Percentiles rank a stretch among this genome's conserved stretches.
phyloP scores from a whole-genome alignment of 2,113 vertebrate genomes.

The Chaenogobius annularis region DNA sequence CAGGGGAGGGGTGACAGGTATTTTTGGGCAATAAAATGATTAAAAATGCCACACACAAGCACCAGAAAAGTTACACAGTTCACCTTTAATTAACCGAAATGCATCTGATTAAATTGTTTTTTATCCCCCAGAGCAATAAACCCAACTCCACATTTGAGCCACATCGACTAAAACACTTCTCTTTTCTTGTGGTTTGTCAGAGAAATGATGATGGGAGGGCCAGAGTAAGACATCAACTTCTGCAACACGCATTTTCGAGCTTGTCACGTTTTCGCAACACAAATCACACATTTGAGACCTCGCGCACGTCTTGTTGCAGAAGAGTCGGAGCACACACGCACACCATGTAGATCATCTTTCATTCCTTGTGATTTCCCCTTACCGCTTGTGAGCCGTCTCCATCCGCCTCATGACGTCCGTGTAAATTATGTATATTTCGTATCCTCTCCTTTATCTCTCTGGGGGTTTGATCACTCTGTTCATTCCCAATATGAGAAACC shows the following conservation, averaged over 20 bases:
- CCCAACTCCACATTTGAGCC: too few species aligned
- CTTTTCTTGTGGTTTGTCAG: neutral
- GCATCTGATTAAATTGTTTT: too few species aligned
- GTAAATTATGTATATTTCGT: conserved; percentile 33
- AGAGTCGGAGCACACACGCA: neutral
- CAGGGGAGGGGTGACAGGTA: too few species aligned
- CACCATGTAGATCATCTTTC: neutral
- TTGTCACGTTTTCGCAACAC: neutral
- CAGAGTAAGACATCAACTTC: neutral
- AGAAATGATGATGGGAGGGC: neutral
- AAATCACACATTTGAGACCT: neutral
- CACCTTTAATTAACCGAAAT: too few species aligned
- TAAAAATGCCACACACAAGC: too few species aligned
- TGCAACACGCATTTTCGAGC: neutral
- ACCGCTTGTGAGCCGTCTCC: conserved; percentile 21
- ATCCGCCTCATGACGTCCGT: conserved; percentile 26
- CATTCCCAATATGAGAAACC: conserved; percentile 10
- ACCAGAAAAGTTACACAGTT: too few species aligned
- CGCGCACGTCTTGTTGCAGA: neutral
- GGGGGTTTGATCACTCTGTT: conserved; percentile 32
- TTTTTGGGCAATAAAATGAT: too few species aligned
- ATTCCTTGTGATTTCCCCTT: neutral
- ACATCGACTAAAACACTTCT: too few species aligned
- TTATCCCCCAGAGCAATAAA: too few species aligned
- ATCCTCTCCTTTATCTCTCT: conserved; percentile 23